Evolutionary conservation across 2,888 invertebrate species (phyloP).

Genomic region (Neria commutata): DNA sequence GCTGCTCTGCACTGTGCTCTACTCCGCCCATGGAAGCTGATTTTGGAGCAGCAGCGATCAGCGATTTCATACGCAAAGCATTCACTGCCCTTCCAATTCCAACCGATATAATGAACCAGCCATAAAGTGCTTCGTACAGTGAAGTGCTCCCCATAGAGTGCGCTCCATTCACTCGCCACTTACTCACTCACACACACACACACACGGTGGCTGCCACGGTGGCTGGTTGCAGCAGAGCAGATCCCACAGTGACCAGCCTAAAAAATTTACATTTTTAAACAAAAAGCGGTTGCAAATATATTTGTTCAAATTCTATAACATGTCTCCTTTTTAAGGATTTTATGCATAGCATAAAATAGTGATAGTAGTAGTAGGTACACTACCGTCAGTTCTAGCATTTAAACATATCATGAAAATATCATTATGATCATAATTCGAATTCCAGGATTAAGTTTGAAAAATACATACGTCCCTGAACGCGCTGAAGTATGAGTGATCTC

Average conservation of each 20-base stretch:
- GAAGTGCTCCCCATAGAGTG: background rate
- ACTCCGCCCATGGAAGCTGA: background rate
- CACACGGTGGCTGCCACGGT: no score
- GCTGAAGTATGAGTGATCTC: no score
- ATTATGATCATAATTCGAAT: no score
- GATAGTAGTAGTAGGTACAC: no score
- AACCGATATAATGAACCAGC: background rate
- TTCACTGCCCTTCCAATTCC: background rate
- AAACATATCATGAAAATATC: no score
- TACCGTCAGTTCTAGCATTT: no score
- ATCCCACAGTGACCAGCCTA: background rate
- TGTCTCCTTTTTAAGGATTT: background rate
- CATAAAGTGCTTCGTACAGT: background rate
- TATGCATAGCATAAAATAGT: background rate
- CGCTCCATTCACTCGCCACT: background rate
- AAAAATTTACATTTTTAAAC: background rate
- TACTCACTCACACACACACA: slow-evolving; percentile 4
- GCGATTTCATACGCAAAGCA: background rate
- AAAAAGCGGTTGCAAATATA: background rate
- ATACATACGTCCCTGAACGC: no score
- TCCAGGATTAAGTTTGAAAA: no score
- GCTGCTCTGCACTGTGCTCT: background rate
- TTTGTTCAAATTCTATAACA: background rate
- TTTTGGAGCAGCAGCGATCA: background rate
- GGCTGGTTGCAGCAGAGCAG: no score